Evolutionary conservation across 2,113 vertebrate species (phyloP).

Genomic region (Chunga burmeisteri): DNA sequence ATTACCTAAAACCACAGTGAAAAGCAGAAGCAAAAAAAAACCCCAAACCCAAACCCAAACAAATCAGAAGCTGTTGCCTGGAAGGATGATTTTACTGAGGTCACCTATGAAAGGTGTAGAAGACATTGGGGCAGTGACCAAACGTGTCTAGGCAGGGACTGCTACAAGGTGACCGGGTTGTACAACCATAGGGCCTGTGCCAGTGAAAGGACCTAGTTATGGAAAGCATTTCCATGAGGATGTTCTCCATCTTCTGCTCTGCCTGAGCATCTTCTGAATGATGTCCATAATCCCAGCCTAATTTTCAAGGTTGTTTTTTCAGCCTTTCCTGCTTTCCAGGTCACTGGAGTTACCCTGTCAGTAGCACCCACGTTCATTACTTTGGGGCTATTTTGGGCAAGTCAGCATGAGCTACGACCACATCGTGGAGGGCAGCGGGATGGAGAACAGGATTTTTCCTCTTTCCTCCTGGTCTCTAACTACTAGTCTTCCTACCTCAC

Average conservation of each 20-base stretch:
- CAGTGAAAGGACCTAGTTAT: not conserved
- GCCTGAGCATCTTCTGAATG: not conserved
- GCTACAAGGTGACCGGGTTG: not conserved
- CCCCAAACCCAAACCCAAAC: not conserved
- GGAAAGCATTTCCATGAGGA: not conserved
- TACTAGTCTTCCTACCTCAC: not conserved
- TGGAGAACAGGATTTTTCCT: not conserved
- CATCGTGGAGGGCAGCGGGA: not conserved
- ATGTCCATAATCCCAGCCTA: not conserved
- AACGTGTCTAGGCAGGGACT: not conserved
- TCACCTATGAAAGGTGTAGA: not conserved
- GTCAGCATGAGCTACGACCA: not conserved
- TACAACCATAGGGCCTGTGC: not conserved
- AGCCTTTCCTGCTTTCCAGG: not conserved
- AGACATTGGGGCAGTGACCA: not conserved
- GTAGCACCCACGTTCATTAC: not conserved
- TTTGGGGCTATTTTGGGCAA: not conserved
- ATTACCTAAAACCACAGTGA: not conserved
- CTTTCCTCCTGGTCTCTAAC: not conserved
- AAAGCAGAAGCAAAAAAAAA: not conserved
- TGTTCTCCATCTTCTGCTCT: not conserved
- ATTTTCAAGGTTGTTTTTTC: not conserved
- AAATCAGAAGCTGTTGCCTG: not conserved
- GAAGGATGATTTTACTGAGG: not conserved
- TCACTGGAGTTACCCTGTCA: not conserved